Evolutionary conservation across 1,140 invertebrate genomes (phyloP).

Genomic region (Neuroterus valhalla): DNA sequence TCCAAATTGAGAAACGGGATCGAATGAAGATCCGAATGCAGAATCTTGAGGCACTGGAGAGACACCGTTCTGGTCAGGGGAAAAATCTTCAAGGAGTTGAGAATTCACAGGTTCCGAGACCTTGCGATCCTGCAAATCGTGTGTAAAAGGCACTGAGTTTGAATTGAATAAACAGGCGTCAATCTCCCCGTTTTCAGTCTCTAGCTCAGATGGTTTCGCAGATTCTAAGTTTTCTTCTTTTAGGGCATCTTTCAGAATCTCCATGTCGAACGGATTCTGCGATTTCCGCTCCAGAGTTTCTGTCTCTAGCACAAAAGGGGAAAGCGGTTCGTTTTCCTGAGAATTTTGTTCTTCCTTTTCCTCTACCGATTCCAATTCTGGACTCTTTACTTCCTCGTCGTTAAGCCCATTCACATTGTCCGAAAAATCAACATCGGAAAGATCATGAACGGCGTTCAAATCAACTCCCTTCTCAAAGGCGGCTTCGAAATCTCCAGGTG

Average conservation of each 20-base stretch:
- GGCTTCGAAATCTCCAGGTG: constrained; percentile 79
- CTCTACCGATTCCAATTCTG: constrained; percentile 11
- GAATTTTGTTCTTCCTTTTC: neutral
- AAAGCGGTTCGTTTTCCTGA: neutral
- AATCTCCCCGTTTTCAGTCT: neutral
- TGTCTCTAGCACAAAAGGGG: constrained; percentile 24
- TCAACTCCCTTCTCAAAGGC: constrained; percentile 78
- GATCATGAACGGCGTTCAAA: constrained; percentile 79
- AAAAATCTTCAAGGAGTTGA: neutral
- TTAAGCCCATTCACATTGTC: constrained; percentile 65
- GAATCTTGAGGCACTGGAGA: neutral
- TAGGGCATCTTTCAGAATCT: neutral
- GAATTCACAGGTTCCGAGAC: neutral
- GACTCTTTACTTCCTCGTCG: constrained; percentile 39
- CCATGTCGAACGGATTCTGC: constrained; percentile 33
- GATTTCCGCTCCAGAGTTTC: neutral
- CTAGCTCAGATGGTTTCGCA: neutral
- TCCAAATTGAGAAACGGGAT: neutral
- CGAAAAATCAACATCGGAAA: constrained; percentile 77
- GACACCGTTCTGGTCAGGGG: neutral
- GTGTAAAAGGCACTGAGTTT: neutral
- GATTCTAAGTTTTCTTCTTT: constrained; percentile 11
- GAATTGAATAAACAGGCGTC: neutral
- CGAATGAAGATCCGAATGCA: neutral
- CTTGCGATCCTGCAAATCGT: neutral